Conservation (phyloP, 2,888 invertebrate genomes). For the Chamaedrilus cognettii region DNA sequence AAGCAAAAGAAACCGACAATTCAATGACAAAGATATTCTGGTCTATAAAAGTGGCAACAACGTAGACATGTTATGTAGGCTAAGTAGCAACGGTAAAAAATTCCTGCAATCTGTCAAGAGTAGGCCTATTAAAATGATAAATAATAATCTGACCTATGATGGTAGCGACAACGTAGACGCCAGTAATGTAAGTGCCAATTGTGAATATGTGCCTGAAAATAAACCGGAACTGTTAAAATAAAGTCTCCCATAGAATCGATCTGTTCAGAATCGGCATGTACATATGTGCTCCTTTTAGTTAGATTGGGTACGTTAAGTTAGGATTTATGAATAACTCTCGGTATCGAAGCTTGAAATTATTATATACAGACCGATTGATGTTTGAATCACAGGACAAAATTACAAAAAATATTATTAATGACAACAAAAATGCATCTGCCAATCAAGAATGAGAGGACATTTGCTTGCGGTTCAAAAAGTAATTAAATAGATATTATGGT, state of each 20-base stretch:
- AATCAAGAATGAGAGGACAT: too few relatives aligned
- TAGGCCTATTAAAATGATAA: neutral
- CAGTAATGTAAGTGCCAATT: constrained; percentile 9
- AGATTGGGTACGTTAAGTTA: too few relatives aligned
- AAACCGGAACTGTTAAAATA: neutral
- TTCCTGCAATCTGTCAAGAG: neutral
- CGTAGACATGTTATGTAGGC: neutral
- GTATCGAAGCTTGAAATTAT: too few relatives aligned
- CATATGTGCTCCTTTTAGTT: too few relatives aligned
- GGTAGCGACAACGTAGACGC: constrained; percentile 7
- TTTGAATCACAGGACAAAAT: too few relatives aligned
- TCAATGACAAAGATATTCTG: neutral
- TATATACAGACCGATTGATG: too few relatives aligned
- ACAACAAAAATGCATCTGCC: too few relatives aligned
- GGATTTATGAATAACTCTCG: too few relatives aligned
- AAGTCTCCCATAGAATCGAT: neutral
- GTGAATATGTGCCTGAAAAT: constrained; percentile 8
- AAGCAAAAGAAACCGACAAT: too few relatives aligned
- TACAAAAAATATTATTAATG: too few relatives aligned
- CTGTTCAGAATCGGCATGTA: neutral
- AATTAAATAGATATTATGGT: too few relatives aligned
- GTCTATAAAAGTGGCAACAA: neutral
- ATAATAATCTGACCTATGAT: constrained; percentile 1
- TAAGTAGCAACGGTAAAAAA: neutral
- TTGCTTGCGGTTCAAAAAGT: too few relatives aligned